Percentiles rank a stretch among this genome's conserved stretches.
Evolutionary conservation across 2,888 invertebrate species (phyloP).

Genomic region (Zeuzera pyrina): DNA sequence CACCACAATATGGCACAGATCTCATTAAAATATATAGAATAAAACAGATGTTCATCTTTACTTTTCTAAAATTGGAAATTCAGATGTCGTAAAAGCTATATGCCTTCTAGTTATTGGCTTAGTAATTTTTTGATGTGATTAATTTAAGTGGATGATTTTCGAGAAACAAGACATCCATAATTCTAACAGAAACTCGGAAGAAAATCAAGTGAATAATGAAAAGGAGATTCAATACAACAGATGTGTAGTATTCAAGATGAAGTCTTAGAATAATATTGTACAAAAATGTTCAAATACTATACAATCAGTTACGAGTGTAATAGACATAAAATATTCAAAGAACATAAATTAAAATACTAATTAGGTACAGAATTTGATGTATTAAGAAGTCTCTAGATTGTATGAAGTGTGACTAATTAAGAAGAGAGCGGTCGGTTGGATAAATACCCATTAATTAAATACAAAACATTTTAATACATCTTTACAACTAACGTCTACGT

Average conservation of each 20-base stretch:
- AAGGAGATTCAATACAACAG: slow-evolving; percentile 64
- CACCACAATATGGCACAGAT: slow-evolving; percentile 69
- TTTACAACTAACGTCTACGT: slow-evolving; percentile 71
- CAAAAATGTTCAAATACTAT: slow-evolving; percentile 65
- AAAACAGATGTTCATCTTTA: neutral
- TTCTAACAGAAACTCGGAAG: neutral
- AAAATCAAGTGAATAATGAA: neutral
- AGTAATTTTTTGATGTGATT: neutral
- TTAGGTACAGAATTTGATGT: too few species aligned
- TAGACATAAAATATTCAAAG: too few species aligned
- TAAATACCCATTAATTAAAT: slow-evolving; percentile 67
- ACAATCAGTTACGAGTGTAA: slow-evolving; percentile 37
- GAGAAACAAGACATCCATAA: neutral
- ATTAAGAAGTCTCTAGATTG: slow-evolving; percentile 29
- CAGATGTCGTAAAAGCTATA: neutral
- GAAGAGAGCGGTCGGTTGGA: slow-evolving; percentile 68
- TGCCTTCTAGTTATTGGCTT: neutral
- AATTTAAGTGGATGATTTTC: neutral
- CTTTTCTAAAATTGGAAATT: neutral
- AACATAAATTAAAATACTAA: too few species aligned
- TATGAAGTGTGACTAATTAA: slow-evolving; percentile 54
- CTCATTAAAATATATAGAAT: slow-evolving; percentile 23
- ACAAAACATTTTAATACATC: slow-evolving; percentile 69
- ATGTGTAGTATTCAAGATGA: slow-evolving; percentile 63
- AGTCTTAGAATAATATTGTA: slow-evolving; percentile 70